phyloP scores from a whole-genome alignment of 1,140 invertebrate species.

The Neotoxoptera formosana region DNA sequence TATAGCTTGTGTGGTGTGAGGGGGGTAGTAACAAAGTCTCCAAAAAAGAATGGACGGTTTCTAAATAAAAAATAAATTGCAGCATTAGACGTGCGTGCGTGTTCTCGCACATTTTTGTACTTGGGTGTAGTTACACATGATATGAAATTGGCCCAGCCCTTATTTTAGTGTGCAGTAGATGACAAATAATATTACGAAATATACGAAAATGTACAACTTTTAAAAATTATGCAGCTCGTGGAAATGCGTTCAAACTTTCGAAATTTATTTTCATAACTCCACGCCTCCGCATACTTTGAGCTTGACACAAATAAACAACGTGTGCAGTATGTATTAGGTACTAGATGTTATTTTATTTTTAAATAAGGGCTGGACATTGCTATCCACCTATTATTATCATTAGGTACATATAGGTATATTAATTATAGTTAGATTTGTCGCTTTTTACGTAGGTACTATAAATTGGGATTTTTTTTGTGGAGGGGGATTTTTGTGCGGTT shows the following conservation, averaged over 20 bases:
- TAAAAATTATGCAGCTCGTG: background rate
- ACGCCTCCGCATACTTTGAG: background rate
- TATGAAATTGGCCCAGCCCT: background rate
- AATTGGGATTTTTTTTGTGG: background rate
- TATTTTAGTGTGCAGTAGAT: background rate
- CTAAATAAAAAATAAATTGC: background rate
- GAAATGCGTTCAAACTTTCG: background rate
- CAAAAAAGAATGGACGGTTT: background rate
- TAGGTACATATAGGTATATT: background rate
- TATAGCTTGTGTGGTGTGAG: background rate
- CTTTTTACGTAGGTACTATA: background rate
- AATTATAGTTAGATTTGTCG: background rate
- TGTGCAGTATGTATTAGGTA: background rate
- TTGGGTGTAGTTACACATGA: background rate
- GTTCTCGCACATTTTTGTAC: background rate
- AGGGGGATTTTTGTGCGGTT: background rate
- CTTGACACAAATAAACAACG: background rate
- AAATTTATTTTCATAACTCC: background rate
- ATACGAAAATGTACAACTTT: background rate
- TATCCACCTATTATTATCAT: background rate
- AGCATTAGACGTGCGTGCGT: background rate
- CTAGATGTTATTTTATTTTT: background rate
- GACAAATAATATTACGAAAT: background rate
- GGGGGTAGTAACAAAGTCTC: background rate
- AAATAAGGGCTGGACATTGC: background rate